Conservation (phyloP, 2,888 invertebrate species). For the Linyphia triangularis region DNA sequence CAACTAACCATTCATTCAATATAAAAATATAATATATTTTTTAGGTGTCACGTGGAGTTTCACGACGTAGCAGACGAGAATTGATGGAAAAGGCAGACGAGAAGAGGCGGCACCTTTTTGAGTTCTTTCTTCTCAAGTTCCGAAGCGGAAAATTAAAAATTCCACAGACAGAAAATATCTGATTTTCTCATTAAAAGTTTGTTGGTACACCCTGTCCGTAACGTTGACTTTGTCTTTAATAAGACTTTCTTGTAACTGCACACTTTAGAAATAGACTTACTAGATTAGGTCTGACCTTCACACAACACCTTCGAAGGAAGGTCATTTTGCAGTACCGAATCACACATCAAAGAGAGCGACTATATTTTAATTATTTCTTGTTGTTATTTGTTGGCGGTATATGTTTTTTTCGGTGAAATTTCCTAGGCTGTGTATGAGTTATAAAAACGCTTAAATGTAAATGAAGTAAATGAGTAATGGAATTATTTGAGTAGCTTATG, state of each 20-base stretch:
- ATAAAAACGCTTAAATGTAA: too few relatives aligned
- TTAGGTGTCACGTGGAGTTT: constrained; percentile 14
- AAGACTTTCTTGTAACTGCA: background rate
- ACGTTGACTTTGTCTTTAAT: background rate
- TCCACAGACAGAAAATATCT: constrained; percentile 3
- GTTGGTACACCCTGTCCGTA: background rate
- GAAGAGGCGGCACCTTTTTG: background rate
- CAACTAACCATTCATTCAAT: background rate
- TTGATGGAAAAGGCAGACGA: constrained; percentile 12
- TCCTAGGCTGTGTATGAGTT: too few relatives aligned
- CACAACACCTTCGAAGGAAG: constrained; percentile 1
- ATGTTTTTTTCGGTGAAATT: too few relatives aligned
- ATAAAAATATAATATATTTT: background rate
- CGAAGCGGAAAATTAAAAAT: constrained; percentile 50
- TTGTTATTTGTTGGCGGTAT: background rate
- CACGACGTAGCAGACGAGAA: constrained; percentile 26
- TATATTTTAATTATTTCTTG: background rate
- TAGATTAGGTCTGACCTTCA: constrained; percentile 39
- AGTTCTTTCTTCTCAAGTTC: background rate
- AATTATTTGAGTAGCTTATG: too few relatives aligned
- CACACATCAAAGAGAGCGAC: background rate
- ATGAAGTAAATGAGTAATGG: too few relatives aligned
- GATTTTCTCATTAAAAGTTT: constrained; percentile 27
- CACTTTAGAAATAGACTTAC: constrained; percentile 6
- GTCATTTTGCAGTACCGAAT: background rate